Base-by-base conservation (phyloP, 2,888 invertebrate genomes). In the Agonopterix heracliana region DNA sequence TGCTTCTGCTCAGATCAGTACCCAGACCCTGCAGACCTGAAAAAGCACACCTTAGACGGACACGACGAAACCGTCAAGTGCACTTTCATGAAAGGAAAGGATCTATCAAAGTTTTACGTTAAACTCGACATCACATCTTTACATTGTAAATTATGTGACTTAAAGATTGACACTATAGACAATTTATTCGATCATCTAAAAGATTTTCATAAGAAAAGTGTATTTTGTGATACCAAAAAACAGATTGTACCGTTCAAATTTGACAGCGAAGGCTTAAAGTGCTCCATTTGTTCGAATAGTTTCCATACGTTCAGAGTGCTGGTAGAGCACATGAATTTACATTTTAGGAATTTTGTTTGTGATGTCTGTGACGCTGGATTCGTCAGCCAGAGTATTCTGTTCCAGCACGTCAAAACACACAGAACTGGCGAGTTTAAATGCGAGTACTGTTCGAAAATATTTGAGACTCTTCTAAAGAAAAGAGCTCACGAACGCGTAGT, bases 1-100 rank as follows among this genome's bases (percentile, higher is more conserved):
- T 65, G 67, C 38, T 79, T 68, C 49, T 78, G 79, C 48, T 13
- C 61, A 1, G 53, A 66, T 2, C 64, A 66, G 12, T 76, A 60
- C 46, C 58, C 59, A 0, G 55, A 68, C 12, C 67, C 77, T 0
- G 59, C 61, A 0, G 66, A 74, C 45, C 54, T 78, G 9, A 79
- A 79, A 52, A 57, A 42, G 2, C 78, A 79, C 42, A 71, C 69
- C 0, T 52, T 64, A 11, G 52, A 63, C 36, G 45, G 46, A 0
- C 71, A 72, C 46, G 58, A 61, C n/a, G 54, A 57, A 2, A 46
- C 52, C 9, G 50, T 52, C 0, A 64, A 66, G 55, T 52, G 54
- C 0, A 61, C 50, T 7, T 68, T 68, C 45, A 69, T 69, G 66
- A 62, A 66, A 50, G 61, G 62, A 9, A 59, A 58, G 40, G 61